Base-by-base conservation (phyloP, 2,888 invertebrate species). In the Saturnia japonica region DNA sequence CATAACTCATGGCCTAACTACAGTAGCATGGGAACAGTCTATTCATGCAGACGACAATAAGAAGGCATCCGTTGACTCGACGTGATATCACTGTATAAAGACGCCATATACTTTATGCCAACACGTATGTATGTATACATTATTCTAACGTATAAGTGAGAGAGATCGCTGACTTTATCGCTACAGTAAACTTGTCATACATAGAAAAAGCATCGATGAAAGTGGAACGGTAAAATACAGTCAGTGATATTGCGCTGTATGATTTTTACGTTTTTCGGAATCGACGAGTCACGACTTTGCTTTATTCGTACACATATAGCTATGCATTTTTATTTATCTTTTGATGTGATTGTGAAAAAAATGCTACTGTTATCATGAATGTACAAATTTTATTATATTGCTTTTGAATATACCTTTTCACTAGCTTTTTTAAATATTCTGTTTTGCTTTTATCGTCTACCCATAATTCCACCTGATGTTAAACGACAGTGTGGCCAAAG, bases 41-140 rank as follows among this genome's bases (percentile, higher is more conserved):
- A 86, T 88, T 88, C 87, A 86, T 75, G 78, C 75, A 78, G 79
- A 75, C 76, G 76, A 87, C 87, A 87, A 86, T 86, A 82, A 83
- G 81, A 79, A 80, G 78, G 75, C 80, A 74, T 67, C 80, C 81
- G 82, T 82, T 80, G 80, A 78, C 76, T 75, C 77, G 75, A 81
- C 83, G 80, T 85, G 85, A 84, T 84, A 82, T 75, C 74, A 73
- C 78, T 80, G 74, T 72, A 75, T 77, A 82, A 80, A 74, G 77
- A 76, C 73, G 74, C 74, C 72, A 72, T 71, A 68, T 72, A 75
- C 76, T 74, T 77, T 69, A 74, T 76, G 75, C 69, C 71, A 70
- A 54, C 22, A 42, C 40, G 25, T 40, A 67, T 28, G 66, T 42
- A 19, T 64, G n/a, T 11, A 40, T 62, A 22, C 14, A 14, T 34